Percentiles rank a stretch among this genome's conserved stretches.
Evolutionary conservation across 2,113 vertebrate genomes (phyloP).

Genomic region (Nettapus auritus): DNA sequence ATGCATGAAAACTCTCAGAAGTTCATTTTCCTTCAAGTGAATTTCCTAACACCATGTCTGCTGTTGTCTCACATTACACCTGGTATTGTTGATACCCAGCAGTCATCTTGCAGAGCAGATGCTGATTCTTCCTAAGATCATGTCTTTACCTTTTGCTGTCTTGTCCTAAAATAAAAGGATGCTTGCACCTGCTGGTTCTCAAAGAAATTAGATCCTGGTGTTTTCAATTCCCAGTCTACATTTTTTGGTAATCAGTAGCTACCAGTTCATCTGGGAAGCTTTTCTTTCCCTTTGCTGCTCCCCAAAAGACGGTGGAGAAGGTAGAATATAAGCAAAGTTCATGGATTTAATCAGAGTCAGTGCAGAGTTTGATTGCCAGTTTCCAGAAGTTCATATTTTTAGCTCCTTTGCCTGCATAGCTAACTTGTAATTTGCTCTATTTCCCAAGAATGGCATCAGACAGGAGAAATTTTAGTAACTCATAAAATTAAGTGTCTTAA

Average conservation of each 20-base stretch:
- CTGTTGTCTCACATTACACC: background rate
- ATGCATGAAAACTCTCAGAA: background rate
- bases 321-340: background rate
- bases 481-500: constrained; percentile 5
- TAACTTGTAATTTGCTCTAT: background rate
- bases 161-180: background rate
- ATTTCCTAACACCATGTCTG: background rate
- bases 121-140: background rate
- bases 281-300: background rate
- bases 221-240: background rate
- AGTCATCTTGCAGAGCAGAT: background rate
- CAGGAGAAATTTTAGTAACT: constrained; percentile 4
- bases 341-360: background rate
- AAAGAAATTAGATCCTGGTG: background rate
- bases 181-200: background rate
- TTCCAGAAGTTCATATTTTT: background rate
- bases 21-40: background rate
- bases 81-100: background rate
- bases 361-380: background rate
- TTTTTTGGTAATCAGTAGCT: background rate
- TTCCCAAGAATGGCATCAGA: constrained; percentile 12
- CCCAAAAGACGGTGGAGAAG: background rate
- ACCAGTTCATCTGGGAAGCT: background rate
- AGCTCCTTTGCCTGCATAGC: background rate
- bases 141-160: background rate